Evolutionary conservation across 92 coral and sea anemone genomes (phyloP), one percentile per base, ranked within the genome.

Genomic region (Zoanthus sansibaricus): DNA sequence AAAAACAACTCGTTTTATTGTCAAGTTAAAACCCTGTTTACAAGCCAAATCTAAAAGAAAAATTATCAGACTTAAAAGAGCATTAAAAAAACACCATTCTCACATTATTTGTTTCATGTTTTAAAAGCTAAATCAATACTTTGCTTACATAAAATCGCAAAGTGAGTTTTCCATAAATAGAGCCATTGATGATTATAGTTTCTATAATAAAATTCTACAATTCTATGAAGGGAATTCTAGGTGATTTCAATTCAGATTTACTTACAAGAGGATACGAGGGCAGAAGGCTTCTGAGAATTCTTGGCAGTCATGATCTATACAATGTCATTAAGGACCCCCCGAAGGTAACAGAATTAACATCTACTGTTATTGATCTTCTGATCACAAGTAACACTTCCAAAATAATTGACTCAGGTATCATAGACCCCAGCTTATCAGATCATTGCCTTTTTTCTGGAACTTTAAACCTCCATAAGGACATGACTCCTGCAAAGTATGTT

Each of bases 291-390:
- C 59, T 49, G 13, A 70, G 86, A 83, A 84, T 71, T 66, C 91
- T 72, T 30, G 86, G 88, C 76, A 84, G 93, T 86, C 82, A 20
- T 62, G 84, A 86, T 66, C 61, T 88, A 32, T 84, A 86, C 12
- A 91, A 88, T 62, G 90, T 92, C 79, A 88, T 82, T 3, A 92
- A 89, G 56, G 92, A 92, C 69, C 90, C 90, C 48, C 88, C 90
- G 64, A 92, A 88, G 75, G 73, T 87, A 49, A 82, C 90, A 3
- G 88, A 79, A 85, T 79, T 92, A 25, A 72, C 94, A 18, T 86
- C 75, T 49, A 86, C 94, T 17, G 52, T 88, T 51, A 71, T 88
- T 25, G 94, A 88, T 79, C 86, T 91, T 52, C 56, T 89, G 48
- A n/a, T n/a, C n/a, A n/a, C n/a, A 31, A 86, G 62, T 76, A 88